A percentile compares a stretch with the other conserved stretches of the same genome.
These are phyloP conservation scores for Ctenopoma multispine DNA, from an alignment of 2,797 vertebrate genomes.

Conservation along the genomic window DNA sequence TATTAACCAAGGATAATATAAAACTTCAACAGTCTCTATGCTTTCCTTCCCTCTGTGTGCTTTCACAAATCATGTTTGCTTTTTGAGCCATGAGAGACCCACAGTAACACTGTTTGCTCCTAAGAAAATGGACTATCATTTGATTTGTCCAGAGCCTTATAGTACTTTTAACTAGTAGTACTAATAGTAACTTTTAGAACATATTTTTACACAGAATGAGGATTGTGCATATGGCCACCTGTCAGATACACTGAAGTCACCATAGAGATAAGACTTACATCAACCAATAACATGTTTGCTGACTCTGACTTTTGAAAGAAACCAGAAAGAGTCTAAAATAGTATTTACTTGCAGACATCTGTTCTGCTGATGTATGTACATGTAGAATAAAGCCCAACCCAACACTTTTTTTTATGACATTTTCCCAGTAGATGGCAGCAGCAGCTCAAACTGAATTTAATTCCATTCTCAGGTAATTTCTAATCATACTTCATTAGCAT, in stretches of 20 bases:
- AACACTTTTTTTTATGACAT: background rate
- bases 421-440: constrained; percentile 69
- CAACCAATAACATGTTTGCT: background rate
- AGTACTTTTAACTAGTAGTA: no score
- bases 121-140: background rate
- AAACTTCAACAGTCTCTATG: background rate
- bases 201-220: background rate
- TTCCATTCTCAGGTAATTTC: constrained; percentile 15
- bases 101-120: background rate
- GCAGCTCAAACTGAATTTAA: constrained; percentile 5
- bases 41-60: background rate
- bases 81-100: background rate
- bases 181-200: background rate
- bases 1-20: background rate
- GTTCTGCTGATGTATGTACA: background rate
- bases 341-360: background rate
- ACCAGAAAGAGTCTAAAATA: background rate
- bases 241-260: background rate
- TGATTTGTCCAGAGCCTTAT: background rate
- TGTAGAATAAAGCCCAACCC: no score
- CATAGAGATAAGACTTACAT: no score
- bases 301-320: background rate
- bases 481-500: constrained; percentile 18
- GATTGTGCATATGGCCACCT: background rate
- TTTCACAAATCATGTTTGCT: background rate